Base-by-base conservation (phyloP, 2,797 vertebrate species). In the Mus minutoides region DNA sequence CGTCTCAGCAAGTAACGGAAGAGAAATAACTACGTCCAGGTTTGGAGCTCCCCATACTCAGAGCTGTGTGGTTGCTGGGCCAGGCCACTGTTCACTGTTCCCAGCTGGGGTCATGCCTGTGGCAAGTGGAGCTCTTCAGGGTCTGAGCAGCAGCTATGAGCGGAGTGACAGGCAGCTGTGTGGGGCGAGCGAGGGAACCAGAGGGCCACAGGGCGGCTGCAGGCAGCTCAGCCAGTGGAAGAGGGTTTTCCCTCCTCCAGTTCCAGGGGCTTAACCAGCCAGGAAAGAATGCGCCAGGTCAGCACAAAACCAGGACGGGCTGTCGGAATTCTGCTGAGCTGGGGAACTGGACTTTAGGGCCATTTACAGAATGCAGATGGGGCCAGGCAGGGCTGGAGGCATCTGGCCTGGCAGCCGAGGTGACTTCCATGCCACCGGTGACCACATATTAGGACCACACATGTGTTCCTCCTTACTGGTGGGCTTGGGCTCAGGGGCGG, bases 11-110 rank as follows among this genome's bases (percentile, higher is more conserved):
- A 62, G 73, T 13, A 56, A 54, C 16, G 14, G 95, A 92, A 96
- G 73, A 62, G 92, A 97, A 96, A 96, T 79, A 87, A 82, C 69
- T 75, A 60, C 86, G 86, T 12, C 83, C 21, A 87, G 97, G 73
- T 62, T 88, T 58, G 76, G 95, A 52, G 54, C 11, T 62, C 88
- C 94, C 4, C n/a, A 40, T 10, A 91, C 95, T 88, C 93, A 26
- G 88, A 16, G 94, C 94, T 86, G 89, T 54, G 62, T 90, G 17
- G 6, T 62, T 92, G 69, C 93, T 92, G 92, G 79, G 79, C 90
- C 52, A 8, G 78, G 89, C 95, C 89, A n/a, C 0, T 0, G 75
- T 96, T 97, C 95, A 76, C 90, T 0, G 2, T 64, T 49, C 75
- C 17, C 80, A 6, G 62, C 76, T 29, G 75, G 92, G 92, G 91